Evolutionary conservation across 2,888 invertebrate species (phyloP), one percentile per base, ranked within the genome.

Genomic region (Pseudanteris insignis): DNA sequence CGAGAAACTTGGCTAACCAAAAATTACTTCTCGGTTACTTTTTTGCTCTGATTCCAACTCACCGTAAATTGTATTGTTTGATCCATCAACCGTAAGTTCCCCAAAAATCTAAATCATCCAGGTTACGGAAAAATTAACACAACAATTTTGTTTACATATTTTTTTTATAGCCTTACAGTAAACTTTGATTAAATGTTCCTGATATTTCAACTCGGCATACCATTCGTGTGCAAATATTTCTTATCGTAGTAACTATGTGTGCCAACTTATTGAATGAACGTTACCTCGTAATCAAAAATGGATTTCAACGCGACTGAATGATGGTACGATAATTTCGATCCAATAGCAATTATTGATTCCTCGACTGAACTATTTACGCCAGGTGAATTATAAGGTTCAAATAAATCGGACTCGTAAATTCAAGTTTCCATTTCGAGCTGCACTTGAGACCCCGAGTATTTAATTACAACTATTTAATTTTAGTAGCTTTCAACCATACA

Each of bases 261-360:
- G 8, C 41, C 32, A 43, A 21, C 32, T 43, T 32, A 43, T 24
- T 43, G 32, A 43, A 43, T 24, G 24, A 44, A 44, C 25, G 25
- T 33, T 44, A 44, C 33, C 33, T 44, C 33, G 15, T 26, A 44
- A 24, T 30, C 9, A 1, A 30, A 40, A 28, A 21, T 18, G 40
- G 12, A 43, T 18, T 1, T 30, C 29, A 24, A n/a, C 6, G 8
- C 24, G 12, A 8, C 24, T 32, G 21, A 8, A 32, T 21, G 1
- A 32, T 13, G 9, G 10, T 13, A 25, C 21, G 37, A 25, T 25
- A 37, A 25, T 8, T 29, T 30, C 1, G 12, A 13, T 24, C 13
- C n/a, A 30, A 24, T 32, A 3, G 14, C 18, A 10, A 18, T 40
- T 11, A 13, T 29, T 43, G 41, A 32, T 32, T 9, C 8, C 41